These are phyloP conservation scores for Zaprionus obscuricornis DNA, from an alignment of 2,888 invertebrate genomes.

Conservation along the genomic window DNA sequence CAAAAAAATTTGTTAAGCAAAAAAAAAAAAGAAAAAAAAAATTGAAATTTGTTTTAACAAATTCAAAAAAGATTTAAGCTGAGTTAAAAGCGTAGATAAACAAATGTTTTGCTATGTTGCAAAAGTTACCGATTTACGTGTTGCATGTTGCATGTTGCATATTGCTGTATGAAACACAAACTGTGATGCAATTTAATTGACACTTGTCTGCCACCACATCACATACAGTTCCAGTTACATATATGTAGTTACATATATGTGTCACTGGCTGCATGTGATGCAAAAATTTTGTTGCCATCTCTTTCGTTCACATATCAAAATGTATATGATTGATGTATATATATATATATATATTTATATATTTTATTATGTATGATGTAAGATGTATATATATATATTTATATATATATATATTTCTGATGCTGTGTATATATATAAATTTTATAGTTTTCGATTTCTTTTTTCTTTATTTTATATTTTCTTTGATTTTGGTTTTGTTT, in stretches of 20 bases:
- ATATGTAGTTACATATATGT: no score
- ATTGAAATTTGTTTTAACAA: conserved; percentile 18
- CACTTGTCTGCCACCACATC: conserved; percentile 44
- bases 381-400: conserved; percentile 24
- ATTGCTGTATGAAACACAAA: conserved; percentile 23
- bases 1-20: no score
- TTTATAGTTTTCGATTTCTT: conserved; percentile 54
- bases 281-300: conserved; percentile 25
- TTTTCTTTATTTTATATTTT: conserved; percentile 38
- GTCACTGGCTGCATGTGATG: conserved; percentile 39
- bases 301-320: conserved; percentile 44
- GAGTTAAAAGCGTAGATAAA: conserved; percentile 25
- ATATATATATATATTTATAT: conserved; percentile 24
- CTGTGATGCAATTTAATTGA: conserved; percentile 64
- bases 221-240: neutral
- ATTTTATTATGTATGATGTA: no score
- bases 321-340: conserved; percentile 19
- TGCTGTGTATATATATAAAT: conserved; percentile 50
- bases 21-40: no score
- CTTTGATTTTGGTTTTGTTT: conserved; percentile 29
- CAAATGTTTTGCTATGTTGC: no score
- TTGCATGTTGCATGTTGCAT: conserved; percentile 21
- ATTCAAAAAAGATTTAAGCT: conserved; percentile 22
- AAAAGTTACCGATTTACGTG: conserved; percentile 2
- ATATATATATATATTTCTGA: conserved; percentile 21